A percentile compares a stretch with the other conserved stretches of the same genome.
These are phyloP conservation scores for Orius laevigatus DNA, from an alignment of 1,140 invertebrate species.

Conservation along the genomic window DNA sequence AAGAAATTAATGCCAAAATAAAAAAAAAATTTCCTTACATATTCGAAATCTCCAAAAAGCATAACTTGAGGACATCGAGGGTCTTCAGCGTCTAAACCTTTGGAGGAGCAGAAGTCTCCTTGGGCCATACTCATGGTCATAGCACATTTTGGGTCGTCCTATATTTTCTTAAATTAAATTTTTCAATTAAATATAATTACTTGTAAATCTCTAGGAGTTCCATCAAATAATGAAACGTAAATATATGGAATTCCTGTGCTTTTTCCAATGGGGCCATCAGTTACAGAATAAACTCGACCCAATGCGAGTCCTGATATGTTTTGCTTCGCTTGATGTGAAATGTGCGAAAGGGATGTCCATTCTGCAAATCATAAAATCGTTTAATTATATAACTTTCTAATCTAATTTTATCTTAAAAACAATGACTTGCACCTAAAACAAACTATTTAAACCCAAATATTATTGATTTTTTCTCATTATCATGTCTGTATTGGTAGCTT, in stretches of 20 bases:
- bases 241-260: conserved; percentile 61
- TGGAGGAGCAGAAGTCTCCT: conserved; percentile 41
- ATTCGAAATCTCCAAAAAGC: conserved; percentile 47
- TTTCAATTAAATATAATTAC: neutral
- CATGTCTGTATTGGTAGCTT: too few relatives aligned
- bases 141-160: conserved; percentile 46
- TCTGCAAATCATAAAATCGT: conserved; percentile 31
- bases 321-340: conserved; percentile 36
- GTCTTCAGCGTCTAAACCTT: conserved; percentile 58
- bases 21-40: conserved; percentile 30
- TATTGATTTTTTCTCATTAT: too few relatives aligned
- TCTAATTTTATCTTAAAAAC: too few relatives aligned
- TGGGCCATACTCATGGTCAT: conserved; percentile 50
- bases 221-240: conserved; percentile 27
- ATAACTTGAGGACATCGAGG: conserved; percentile 59
- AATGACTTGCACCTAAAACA: too few relatives aligned
- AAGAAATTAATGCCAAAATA: neutral
- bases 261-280: conserved; percentile 46
- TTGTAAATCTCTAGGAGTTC: conserved; percentile 7
- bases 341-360: conserved; percentile 56
- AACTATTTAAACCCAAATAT: too few relatives aligned
- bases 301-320: conserved; percentile 50
- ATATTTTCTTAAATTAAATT: conserved; percentile 20
- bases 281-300: conserved; percentile 52
- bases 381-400: conserved; percentile 50